Evolutionary conservation across 2,113 vertebrate species (phyloP), one percentile per base, ranked within the genome.

Genomic region (Cinclus cinclus): DNA sequence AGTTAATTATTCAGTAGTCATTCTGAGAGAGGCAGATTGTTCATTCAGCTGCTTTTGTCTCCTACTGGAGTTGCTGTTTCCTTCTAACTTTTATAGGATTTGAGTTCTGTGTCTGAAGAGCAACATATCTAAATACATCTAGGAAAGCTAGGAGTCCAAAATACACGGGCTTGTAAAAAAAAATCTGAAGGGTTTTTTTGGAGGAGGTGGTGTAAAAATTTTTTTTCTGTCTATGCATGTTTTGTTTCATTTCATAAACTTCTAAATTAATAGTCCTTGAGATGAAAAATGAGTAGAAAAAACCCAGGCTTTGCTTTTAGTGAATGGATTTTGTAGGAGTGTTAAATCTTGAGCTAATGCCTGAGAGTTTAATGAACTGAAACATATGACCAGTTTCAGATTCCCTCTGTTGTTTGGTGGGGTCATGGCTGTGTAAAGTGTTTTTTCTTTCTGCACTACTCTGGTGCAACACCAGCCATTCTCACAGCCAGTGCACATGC

Each of bases 341-440:
- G 23, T 68, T 60, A 33, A 55, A 44, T 47, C 15, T 73, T 44
- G 42, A 80, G 6, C 6, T 83, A 35, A 37, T 87, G 25, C 39
- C 37, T 83, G 15, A 1, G 33, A 67, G 13, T 75, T 86, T 37
- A 20, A 37, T 58, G 42, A 62, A 27, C 33, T 56, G 46, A 33
- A 83, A 25, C 4, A 4, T 21, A 35, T 28, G 41, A 44, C 3
- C 22, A 11, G 25, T 62, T 88, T 79, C 0, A 5, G 21, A 28
- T 58, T 92, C 46, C 24, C 7, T 74, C n/a, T 70, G 55, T 28
- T 87, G 11, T 56, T 80, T 77, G 22, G 5, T 53, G 49, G 6
- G 2, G 9, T 63, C 3, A 1, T 27, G 5, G 10, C 8, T 74
- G 13, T 62, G 9, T 27, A 4, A 74, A 44, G 1, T 12, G 8